A percentile compares a stretch with the other conserved stretches of the same genome.
phyloP scores from a whole-genome alignment of 2,888 invertebrate species.

The Amblyteles armatorius region DNA sequence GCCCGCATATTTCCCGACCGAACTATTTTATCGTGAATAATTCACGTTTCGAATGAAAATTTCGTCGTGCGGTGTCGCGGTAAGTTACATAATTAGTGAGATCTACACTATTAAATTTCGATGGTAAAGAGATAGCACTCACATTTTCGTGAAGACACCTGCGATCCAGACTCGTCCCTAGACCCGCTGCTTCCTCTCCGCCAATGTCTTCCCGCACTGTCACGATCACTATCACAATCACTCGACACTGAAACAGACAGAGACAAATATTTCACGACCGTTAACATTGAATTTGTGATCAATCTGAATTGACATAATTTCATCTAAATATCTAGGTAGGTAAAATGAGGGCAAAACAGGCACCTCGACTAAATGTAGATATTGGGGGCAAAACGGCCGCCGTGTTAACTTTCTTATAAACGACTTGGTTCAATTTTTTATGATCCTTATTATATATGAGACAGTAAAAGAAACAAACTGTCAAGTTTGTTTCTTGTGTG shows the following conservation, averaged over 20 bases:
- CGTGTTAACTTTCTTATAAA: no score
- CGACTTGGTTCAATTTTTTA: no score
- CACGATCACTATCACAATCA: neutral
- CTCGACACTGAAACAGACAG: neutral
- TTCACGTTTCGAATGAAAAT: slow-evolving; percentile 39
- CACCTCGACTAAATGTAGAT: no score
- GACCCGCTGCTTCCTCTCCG: neutral
- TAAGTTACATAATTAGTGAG: slow-evolving; percentile 10
- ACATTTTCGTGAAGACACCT: slow-evolving; percentile 20
- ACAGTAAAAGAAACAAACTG: no score
- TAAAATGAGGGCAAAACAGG: no score
- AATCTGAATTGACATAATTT: neutral
- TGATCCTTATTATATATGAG: no score
- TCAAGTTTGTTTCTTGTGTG: no score
- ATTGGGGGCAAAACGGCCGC: no score
- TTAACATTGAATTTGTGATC: neutral
- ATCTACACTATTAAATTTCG: slow-evolving; percentile 2
- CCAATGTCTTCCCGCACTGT: neutral
- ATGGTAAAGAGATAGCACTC: slow-evolving; percentile 15
- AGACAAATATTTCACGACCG: neutral
- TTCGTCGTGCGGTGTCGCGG: neutral
- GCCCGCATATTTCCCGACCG: neutral
- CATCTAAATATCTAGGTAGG: no score
- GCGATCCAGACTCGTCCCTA: neutral
- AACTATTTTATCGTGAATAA: slow-evolving; percentile 30